These are phyloP conservation scores for Parauchenoglanis ngamensis DNA, from an alignment of 2,797 vertebrate genomes.

Conservation along the genomic window DNA sequence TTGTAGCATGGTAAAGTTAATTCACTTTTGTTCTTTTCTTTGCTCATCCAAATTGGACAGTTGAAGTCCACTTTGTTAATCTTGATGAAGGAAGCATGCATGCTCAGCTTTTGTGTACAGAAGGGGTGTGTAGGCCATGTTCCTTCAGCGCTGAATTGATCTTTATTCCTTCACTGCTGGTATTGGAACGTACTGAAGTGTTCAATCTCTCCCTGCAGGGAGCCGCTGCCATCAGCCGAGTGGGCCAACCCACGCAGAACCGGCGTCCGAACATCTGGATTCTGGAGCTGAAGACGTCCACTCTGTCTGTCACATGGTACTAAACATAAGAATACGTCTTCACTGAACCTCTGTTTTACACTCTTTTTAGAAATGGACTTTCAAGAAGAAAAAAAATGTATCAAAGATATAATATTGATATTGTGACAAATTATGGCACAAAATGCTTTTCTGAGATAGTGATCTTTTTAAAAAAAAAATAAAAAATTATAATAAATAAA, in stretches of 20 bases:
- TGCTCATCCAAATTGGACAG: background rate
- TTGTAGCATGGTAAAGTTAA: too few species aligned
- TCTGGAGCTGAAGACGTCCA: constrained; percentile 15
- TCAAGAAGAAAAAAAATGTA: background rate
- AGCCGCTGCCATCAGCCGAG: constrained; percentile 27
- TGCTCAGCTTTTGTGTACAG: constrained; percentile 38
- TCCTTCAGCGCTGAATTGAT: constrained; percentile 5
- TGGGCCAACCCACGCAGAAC: constrained; percentile 18
- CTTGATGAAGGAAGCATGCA: background rate
- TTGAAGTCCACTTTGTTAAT: background rate
- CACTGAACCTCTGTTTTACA: background rate
- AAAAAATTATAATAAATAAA: too few species aligned
- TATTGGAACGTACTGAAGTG: background rate
- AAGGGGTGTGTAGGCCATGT: constrained; percentile 35
- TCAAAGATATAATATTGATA: background rate
- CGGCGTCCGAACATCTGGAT: constrained; percentile 37
- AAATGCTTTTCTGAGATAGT: background rate
- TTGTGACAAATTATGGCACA: background rate
- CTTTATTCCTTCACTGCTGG: background rate
- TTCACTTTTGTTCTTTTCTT: too few species aligned
- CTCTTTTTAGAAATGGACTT: background rate
- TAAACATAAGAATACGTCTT: background rate
- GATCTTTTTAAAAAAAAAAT: background rate
- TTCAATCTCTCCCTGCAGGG: constrained; percentile 56
- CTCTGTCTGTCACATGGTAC: constrained; percentile 51